Evolutionary conservation across 1,140 invertebrate species (phyloP).

Genomic region (Anoplophora glabripennis): DNA sequence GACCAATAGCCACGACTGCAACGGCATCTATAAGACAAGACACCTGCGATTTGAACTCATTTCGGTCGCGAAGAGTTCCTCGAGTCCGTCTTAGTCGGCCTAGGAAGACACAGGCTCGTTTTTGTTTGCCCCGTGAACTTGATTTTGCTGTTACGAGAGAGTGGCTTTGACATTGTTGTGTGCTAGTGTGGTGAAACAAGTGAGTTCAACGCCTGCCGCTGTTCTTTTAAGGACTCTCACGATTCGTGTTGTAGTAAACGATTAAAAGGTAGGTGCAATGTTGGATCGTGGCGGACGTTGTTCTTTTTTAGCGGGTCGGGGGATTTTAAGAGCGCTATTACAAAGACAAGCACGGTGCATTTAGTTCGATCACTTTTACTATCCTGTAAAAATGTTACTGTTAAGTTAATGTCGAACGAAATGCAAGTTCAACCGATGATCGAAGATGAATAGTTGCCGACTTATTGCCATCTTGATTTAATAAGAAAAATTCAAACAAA

Average conservation of each 20-base stretch:
- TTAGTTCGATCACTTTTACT: too few relatives aligned
- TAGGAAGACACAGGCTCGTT: slow-evolving; percentile 4
- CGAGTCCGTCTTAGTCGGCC: too few relatives aligned
- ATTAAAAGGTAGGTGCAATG: slow-evolving; percentile 7
- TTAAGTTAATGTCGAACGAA: too few relatives aligned
- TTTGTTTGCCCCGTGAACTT: slow-evolving; percentile 1
- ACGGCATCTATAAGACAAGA: slow-evolving; percentile 40
- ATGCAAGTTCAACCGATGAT: too few relatives aligned
- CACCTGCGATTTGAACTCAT: slow-evolving; percentile 40
- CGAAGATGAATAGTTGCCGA: too few relatives aligned
- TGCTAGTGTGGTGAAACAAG: slow-evolving; percentile 22
- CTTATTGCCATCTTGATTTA: too few relatives aligned
- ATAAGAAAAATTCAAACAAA: too few relatives aligned
- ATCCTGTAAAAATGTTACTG: too few relatives aligned
- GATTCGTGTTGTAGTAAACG: not conserved
- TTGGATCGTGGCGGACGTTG: not conserved
- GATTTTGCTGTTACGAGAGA: slow-evolving; percentile 6
- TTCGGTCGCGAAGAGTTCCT: slow-evolving; percentile 20
- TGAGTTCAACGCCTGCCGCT: slow-evolving; percentile 29
- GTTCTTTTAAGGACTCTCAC: slow-evolving; percentile 13
- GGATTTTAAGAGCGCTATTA: too few relatives aligned
- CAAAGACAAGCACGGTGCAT: too few relatives aligned
- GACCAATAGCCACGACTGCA: slow-evolving; percentile 37
- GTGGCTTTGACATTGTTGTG: slow-evolving; percentile 21
- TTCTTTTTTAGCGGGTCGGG: not conserved